A percentile compares a stretch with the other conserved stretches of the same genome.
phyloP scores from a whole-genome alignment of 2,113 vertebrate species.

The Mesocricetus auratus region DNA sequence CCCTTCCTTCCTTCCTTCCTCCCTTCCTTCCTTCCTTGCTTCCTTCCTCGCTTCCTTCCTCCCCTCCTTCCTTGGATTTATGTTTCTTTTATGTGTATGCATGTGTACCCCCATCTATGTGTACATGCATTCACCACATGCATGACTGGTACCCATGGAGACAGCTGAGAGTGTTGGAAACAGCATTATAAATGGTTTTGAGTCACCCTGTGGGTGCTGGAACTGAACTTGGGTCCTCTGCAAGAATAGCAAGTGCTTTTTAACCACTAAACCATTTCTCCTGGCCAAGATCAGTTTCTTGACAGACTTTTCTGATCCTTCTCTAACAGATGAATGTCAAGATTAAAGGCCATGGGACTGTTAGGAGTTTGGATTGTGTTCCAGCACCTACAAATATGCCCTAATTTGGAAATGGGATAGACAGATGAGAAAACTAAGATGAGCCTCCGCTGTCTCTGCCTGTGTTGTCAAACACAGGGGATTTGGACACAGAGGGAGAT shows the following conservation, averaged over 20 bases:
- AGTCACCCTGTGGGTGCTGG: neutral
- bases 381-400: neutral
- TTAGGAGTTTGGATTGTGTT: neutral
- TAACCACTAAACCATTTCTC: neutral
- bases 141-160: neutral
- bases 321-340: neutral
- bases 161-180: neutral
- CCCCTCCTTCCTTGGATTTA: neutral
- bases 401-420: constrained; percentile 1
- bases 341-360: neutral
- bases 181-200: neutral
- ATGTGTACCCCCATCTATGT: neutral
- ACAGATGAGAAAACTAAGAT: neutral
- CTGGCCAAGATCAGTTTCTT: neutral
- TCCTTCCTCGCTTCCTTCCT: neutral
- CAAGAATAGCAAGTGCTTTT: neutral
- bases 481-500: neutral
- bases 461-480: neutral
- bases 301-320: neutral
- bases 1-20: neutral
- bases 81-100: neutral
- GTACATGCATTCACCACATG: too few relatives aligned
- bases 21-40: neutral
- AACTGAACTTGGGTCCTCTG: neutral
- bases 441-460: neutral